Evolutionary conservation across 2,888 invertebrate genomes (phyloP).

Genomic region (Glaucopsyche alexis): DNA sequence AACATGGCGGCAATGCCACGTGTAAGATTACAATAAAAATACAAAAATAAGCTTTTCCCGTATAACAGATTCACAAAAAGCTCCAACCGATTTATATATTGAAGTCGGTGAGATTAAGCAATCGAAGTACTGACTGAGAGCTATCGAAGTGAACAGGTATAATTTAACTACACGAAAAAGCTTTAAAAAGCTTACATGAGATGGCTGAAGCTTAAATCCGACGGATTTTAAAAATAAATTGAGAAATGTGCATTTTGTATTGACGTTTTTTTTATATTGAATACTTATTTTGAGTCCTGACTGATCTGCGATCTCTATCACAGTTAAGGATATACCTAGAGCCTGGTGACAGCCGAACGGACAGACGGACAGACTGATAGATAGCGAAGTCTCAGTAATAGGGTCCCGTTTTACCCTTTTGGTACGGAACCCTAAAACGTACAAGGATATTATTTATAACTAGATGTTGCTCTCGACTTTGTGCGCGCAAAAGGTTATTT

Average conservation of each 20-base stretch:
- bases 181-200: conserved; percentile 27
- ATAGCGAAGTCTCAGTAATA: too few relatives aligned
- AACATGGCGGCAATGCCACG: neutral
- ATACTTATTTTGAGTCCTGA: neutral
- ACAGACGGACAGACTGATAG: too few relatives aligned
- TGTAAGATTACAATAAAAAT: neutral
- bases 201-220: neutral
- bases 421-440: too few relatives aligned
- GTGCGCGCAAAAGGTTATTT: too few relatives aligned
- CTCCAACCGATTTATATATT: conserved; percentile 18
- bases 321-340: too few relatives aligned
- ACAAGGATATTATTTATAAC: too few relatives aligned
- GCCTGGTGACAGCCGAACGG: too few relatives aligned
- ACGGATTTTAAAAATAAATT: neutral
- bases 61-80: neutral
- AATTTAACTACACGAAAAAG: conserved; percentile 30
- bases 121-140: conserved; percentile 33
- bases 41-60: neutral
- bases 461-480: too few relatives aligned
- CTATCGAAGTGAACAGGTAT: conserved; percentile 28
- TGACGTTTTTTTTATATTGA: neutral
- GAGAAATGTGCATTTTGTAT: neutral
- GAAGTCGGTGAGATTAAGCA: conserved; percentile 41
- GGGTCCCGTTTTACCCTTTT: too few relatives aligned
- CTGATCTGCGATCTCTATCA: neutral